Evolutionary conservation across 2,113 vertebrate genomes (phyloP), one percentile per base, ranked within the genome.

Genomic region (Euleptes europaea): DNA sequence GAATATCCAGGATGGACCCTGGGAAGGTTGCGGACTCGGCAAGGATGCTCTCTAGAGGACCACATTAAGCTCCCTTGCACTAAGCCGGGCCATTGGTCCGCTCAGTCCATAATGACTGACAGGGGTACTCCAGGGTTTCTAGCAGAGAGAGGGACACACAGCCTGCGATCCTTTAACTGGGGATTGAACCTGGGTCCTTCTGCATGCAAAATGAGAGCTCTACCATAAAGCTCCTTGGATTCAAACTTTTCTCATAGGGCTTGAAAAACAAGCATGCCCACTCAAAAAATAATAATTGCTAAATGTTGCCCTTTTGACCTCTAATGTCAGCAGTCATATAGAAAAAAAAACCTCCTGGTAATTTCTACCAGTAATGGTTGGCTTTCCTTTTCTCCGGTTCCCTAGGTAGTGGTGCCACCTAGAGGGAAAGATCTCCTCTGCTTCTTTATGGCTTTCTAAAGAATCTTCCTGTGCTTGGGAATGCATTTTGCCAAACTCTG

Each of bases 381-480:
- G 21, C 4, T 54, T 14, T 40, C 2, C 19, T 14, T 14, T 40
- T 1, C 19, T 14, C 51, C 6, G 1, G 44, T 7, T 65, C 3
- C 83, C 67, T 89, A 0, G 82, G 74, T 75, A 47, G 81, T 84
- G 1, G 76, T 83, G 94, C 91, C 93, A 93, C 42, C 94, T 93
- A 92, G 92, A 70, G 93, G 94, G 90, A 74, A 78, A 26, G n/a
- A 51, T 14, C 35, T 14, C 10, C 66, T 17, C 28, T 1, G 5
- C 1, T 47, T 8, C 5, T 33, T 75, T 31, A 35, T 1, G 19
- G 3, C 13, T 4, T 40, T 65, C 3, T 3, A 13, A 76, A 35
- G 40, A 51, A 33, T 7, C 63, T 38, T n/a, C 19, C 6, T 0
- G 23, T 8, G 0, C 0, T 31, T 5, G 21, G 13, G 26, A 51